These are phyloP conservation scores for Megalonaias nervosa DNA, from an alignment of 1,140 invertebrate species.

Conservation along the genomic window DNA sequence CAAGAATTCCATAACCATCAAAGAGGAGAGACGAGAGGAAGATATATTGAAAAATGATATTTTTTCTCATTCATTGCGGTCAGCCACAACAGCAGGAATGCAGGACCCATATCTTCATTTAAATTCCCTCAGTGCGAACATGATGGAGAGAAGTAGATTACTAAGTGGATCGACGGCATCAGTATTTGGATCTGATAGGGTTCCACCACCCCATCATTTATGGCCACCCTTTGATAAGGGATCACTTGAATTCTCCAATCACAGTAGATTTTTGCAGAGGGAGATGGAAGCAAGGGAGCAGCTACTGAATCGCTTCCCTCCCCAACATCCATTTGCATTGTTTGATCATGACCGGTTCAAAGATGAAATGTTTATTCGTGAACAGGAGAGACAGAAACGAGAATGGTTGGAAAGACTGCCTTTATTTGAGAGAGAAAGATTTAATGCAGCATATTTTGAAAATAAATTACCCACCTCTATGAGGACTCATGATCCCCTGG, in stretches of 20 bases:
- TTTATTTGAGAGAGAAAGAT: slow-evolving; percentile 43
- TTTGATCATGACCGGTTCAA: slow-evolving; percentile 55
- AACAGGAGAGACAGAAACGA: slow-evolving; percentile 33
- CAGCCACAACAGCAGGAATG: no score
- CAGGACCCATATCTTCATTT: slow-evolving; percentile 36
- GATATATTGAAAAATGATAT: slow-evolving; percentile 31
- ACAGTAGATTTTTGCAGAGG: slow-evolving; percentile 44
- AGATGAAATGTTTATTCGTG: slow-evolving; percentile 52
- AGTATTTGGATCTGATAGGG: slow-evolving; percentile 7
- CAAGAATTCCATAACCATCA: slow-evolving; percentile 48
- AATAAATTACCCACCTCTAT: slow-evolving; percentile 26
- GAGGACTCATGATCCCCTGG: slow-evolving; percentile 24
- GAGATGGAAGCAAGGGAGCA: slow-evolving; percentile 46
- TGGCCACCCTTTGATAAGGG: slow-evolving; percentile 63
- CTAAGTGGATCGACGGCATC: slow-evolving; percentile 15
- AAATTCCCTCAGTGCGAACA: slow-evolving; percentile 18
- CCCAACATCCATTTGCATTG: slow-evolving; percentile 26
- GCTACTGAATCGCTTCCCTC: slow-evolving; percentile 33
- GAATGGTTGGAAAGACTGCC: slow-evolving; percentile 51
- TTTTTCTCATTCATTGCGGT: not conserved
- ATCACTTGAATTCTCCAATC: slow-evolving; percentile 38
- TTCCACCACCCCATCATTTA: slow-evolving; percentile 40
- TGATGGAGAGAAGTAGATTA: slow-evolving; percentile 45
- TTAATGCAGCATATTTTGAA: slow-evolving; percentile 23
- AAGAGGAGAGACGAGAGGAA: slow-evolving; percentile 55